Base-by-base conservation (phyloP, 2,797 vertebrate genomes). In the Sparus aurata region DNA sequence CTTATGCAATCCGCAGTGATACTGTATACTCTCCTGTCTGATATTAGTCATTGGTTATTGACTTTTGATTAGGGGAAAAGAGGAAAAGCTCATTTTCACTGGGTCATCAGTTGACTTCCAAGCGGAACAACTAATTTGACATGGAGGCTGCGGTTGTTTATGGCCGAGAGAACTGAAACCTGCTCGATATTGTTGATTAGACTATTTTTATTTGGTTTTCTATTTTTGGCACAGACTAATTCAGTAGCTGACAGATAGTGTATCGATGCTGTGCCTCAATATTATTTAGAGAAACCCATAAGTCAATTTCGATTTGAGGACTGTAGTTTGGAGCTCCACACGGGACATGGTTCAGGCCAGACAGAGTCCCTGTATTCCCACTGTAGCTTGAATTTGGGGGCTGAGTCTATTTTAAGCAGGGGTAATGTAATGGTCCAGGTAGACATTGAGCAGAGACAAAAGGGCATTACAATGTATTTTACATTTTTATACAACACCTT, bases 401-500 rank as follows among this genome's bases (percentile, higher is more conserved):
- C 76, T 18, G 79, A 70, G 72, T 88, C 82, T 86, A 86, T 91
- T 92, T 86, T 81, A 84, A 87, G 85, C 75, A 10, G 59, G 78
- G 52, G 45, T 66, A 80, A 85, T 84, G 77, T 85, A 87, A 86
- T 69, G 76, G 85, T 83, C 77, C 80, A 58, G 10, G 7, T 34
- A 67, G 94, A 93, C 87, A 88, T 52, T 93, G 82, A 92, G 69
- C 92, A 94, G 92, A 89, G 82, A 85, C 89, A 70, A 86, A 91
- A 77, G 84, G 82, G 82, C 83, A 85, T 88, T 63, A 80, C 84
- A 77, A 80, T 83, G 85, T 89, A 89, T 90, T 90, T 88, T 69
- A 85, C 79, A 83, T 93, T 90, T 92, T 92, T 90, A 92, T 90
- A 88, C 91, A 90, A 89, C 91, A 88, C 90, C 94, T 86, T 58